Evolutionary conservation across 1,140 invertebrate species (phyloP), one percentile per base, ranked within the genome.

Genomic region (Aplysia californica): DNA sequence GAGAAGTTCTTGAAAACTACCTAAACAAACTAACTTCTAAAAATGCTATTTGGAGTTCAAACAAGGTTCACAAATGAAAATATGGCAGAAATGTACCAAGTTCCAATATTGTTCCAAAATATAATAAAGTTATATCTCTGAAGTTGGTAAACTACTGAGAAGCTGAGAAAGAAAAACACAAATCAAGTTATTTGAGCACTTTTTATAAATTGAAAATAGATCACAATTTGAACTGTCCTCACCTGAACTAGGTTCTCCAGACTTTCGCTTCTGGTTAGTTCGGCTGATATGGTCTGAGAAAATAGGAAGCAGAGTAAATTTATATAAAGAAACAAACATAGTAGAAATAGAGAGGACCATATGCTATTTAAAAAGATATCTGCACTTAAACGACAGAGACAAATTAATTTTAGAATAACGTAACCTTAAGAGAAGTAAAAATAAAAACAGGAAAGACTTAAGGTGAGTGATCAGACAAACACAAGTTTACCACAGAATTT

Each of bases 181-280:
- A 3, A 29, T 21, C 3, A 66, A n/a, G 26, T 21, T 1, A 36
- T 68, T 38, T 39, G 20, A 41, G 3, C 15, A 50, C 39, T 35
- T 59, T 72, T 72, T 31, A 4, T 35, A 23, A 59, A 23, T 59
- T 59, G 33, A 36, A 38, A n/a, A 29, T 15, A 10, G n/a, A n/a
- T n/a, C n/a, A n/a, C n/a, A n/a, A n/a, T n/a, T n/a, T n/a, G n/a
- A n/a, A n/a, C n/a, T n/a, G n/a, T n/a, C 56, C 39, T 74, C 68
- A 82, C 83, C 79, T 85, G 58, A 20, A 86, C 81, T 23, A 86
- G 72, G 20, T 84, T 81, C 56, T 87, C 85, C 18, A 87, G 59
- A 55, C 84, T 86, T 41, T 85, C 83, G 79, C 84, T 86, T 78
- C 67, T 76, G 18, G 71, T 64, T 21, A 71, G 29, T 29, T 59